These are phyloP conservation scores for Sicus ferrugineus DNA, from an alignment of 2,888 invertebrate species.

Conservation along the genomic window DNA sequence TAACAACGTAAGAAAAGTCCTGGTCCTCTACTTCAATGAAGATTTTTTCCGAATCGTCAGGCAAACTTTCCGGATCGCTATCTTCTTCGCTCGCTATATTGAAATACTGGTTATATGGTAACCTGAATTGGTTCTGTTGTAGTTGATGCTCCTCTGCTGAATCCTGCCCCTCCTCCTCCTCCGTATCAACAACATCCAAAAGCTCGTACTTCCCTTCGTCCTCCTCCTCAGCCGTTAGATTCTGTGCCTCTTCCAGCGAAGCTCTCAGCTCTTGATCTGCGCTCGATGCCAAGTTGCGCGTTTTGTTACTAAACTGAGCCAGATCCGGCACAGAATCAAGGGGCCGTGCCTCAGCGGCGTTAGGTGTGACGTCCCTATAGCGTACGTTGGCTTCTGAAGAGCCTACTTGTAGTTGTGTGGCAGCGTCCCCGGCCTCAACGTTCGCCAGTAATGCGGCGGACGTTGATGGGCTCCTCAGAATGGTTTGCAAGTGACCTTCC, in stretches of 20 bases:
- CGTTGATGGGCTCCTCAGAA: constrained; percentile 42
- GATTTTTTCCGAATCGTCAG: neutral
- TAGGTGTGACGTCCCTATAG: constrained; percentile 14
- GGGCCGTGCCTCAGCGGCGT: constrained; percentile 23
- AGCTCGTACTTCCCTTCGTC: constrained; percentile 40
- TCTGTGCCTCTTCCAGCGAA: constrained; percentile 1
- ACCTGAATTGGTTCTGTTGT: neutral
- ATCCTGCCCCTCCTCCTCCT: constrained; percentile 22
- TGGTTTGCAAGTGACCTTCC: constrained; percentile 45
- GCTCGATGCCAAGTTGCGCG: no score
- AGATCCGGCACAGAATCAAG: constrained; percentile 35
- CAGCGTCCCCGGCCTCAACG: constrained; percentile 39
- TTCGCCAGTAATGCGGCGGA: constrained; percentile 42
- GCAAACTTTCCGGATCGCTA: neutral
- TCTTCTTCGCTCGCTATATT: neutral
- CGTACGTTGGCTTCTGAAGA: constrained; percentile 23
- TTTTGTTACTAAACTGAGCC: constrained; percentile 14
- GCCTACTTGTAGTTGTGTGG: constrained; percentile 35
- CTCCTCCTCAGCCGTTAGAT: constrained; percentile 19
- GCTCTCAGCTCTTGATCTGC: constrained; percentile 1
- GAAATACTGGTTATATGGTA: neutral
- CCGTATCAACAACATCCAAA: constrained; percentile 39
- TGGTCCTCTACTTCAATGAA: constrained; percentile 35
- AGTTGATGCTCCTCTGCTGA: neutral
- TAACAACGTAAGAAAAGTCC: constrained; percentile 41